A percentile compares a stretch with the other conserved stretches of the same genome.
These are phyloP conservation scores for Clarias pachynema DNA, from an alignment of 2,797 vertebrate genomes.

Conservation along the genomic window DNA sequence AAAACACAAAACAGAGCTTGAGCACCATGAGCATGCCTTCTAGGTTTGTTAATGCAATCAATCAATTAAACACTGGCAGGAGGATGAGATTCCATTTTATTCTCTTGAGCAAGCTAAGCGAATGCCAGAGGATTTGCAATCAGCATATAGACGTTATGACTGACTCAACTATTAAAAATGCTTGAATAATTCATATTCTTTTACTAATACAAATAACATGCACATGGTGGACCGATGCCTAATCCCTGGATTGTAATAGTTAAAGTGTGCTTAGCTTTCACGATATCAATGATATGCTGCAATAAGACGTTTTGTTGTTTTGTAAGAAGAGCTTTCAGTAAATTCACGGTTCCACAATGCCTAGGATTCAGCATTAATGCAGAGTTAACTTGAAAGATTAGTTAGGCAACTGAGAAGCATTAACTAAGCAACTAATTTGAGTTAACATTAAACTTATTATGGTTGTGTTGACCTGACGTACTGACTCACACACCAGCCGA, in stretches of 20 bases:
- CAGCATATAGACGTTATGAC: too few relatives aligned
- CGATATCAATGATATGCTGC: not conserved
- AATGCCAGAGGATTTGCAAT: too few relatives aligned
- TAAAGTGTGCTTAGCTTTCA: not conserved
- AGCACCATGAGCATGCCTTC: not conserved
- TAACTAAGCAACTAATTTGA: not conserved
- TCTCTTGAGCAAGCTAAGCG: too few relatives aligned
- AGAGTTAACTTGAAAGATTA: not conserved
- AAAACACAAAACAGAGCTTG: conserved; percentile 24
- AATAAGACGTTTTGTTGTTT: too few relatives aligned
- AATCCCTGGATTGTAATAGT: not conserved
- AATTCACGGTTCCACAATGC: not conserved
- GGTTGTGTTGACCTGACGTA: not conserved
- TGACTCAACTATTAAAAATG: not conserved
- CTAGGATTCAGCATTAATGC: not conserved
- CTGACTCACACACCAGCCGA: not conserved
- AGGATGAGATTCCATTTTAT: too few relatives aligned
- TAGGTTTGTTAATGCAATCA: not conserved
- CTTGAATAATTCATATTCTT: not conserved
- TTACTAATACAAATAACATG: not conserved
- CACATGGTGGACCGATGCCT: not conserved
- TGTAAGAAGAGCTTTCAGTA: not conserved
- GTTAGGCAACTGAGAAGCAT: not conserved
- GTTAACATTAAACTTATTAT: too few relatives aligned
- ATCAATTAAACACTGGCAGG: too few relatives aligned